Conservation (phyloP, 2,888 invertebrate species). For the Cantharis rustica region DNA sequence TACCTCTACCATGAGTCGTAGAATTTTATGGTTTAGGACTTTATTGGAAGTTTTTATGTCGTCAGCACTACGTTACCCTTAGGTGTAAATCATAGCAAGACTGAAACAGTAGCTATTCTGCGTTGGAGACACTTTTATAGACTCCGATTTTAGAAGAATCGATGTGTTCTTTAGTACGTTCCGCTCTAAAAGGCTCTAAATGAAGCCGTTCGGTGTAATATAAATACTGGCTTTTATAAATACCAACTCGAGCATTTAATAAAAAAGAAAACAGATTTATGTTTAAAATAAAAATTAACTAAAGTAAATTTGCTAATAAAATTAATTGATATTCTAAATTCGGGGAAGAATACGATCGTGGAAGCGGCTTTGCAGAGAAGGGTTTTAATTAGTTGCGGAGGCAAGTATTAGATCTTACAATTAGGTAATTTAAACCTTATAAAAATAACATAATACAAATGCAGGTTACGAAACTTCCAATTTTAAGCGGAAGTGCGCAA, state of each 20-base stretch:
- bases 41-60: conserved; percentile 39
- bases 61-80: conserved; percentile 38
- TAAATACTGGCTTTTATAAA: background rate
- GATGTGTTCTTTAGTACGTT: conserved; percentile 27
- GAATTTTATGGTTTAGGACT: conserved; percentile 32
- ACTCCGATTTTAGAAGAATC: conserved; percentile 33
- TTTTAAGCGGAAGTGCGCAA: conserved; percentile 32
- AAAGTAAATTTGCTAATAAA: background rate
- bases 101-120: conserved; percentile 33
- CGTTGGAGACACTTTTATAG: conserved; percentile 36
- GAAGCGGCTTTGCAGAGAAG: background rate
- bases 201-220: conserved; percentile 4
- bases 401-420: background rate
- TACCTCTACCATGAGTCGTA: conserved; percentile 17
- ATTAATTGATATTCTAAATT: background rate
- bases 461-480: conserved; percentile 27
- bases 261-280: background rate
- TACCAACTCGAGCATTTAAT: background rate
- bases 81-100: conserved; percentile 37
- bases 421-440: background rate
- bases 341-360: background rate
- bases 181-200: conserved; percentile 19
- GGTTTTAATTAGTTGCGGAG: background rate
- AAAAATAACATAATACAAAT: conserved; percentile 19
- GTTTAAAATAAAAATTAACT: background rate